These are phyloP conservation scores for Agrotis puta DNA, from an alignment of 2,888 invertebrate species.

Conservation along the genomic window DNA sequence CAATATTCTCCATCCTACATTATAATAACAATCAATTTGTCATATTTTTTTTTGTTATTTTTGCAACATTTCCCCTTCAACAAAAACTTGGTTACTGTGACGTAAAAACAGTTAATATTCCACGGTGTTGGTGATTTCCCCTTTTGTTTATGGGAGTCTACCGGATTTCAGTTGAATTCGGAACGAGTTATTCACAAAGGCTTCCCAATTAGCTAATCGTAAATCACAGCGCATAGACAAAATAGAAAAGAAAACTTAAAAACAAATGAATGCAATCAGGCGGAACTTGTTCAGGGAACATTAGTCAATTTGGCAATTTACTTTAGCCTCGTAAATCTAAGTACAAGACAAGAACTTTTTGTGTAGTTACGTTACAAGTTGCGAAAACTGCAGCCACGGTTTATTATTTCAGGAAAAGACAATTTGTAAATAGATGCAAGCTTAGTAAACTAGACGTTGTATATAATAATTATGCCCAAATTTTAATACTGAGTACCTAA, in stretches of 20 bases:
- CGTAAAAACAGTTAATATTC: background rate
- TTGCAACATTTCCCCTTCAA: background rate
- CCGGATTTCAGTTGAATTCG: background rate
- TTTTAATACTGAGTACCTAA: background rate
- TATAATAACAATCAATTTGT: background rate
- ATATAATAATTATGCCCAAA: slow-evolving; percentile 9
- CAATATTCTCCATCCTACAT: background rate
- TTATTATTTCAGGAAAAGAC: slow-evolving; percentile 23
- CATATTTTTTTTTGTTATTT: background rate
- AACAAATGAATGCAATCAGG: slow-evolving; percentile 58
- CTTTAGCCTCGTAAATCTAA: slow-evolving; percentile 60
- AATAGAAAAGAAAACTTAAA: slow-evolving; percentile 43
- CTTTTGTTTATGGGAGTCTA: background rate
- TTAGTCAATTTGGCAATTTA: slow-evolving; percentile 65
- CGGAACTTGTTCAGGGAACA: slow-evolving; percentile 45
- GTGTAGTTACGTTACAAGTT: slow-evolving; percentile 39
- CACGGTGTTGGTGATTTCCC: background rate
- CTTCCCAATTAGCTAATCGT: slow-evolving; percentile 38
- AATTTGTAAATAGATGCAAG: slow-evolving; percentile 23
- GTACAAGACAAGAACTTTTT: slow-evolving; percentile 59
- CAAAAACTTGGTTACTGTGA: background rate
- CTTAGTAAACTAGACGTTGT: slow-evolving; percentile 3
- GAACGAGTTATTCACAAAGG: slow-evolving; percentile 17
- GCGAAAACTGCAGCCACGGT: slow-evolving; percentile 38
- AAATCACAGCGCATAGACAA: slow-evolving; percentile 48